A percentile compares a stretch with the other conserved stretches of the same genome.
Conservation (phyloP, 1,140 invertebrate species). For the Papilio glaucus region DNA sequence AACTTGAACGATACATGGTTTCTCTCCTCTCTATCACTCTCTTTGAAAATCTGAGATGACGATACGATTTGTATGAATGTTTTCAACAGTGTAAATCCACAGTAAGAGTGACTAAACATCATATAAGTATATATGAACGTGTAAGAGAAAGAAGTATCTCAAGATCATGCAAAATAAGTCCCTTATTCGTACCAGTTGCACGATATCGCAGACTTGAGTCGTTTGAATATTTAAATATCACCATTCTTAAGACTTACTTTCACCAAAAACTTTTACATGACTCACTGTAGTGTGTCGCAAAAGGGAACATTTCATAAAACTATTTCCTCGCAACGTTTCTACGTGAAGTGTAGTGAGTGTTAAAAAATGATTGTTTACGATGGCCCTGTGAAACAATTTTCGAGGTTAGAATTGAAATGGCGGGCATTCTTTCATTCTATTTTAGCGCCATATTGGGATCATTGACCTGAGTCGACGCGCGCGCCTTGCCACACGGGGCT, state of each 20-base stretch:
- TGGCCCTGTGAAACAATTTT: slow-evolving; percentile 65
- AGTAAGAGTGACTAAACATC: no score
- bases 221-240: no score
- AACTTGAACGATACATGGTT: no score
- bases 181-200: slow-evolving; percentile 19
- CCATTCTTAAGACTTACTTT: slow-evolving; percentile 5
- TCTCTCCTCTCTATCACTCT: no score
- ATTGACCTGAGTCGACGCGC: slow-evolving; percentile 56
- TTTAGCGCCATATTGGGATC: slow-evolving; percentile 71
- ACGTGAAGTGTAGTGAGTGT: slow-evolving; percentile 42
- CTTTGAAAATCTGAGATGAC: no score
- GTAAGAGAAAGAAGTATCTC: no score
- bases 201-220: slow-evolving; percentile 23
- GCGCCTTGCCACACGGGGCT: slow-evolving; percentile 39
- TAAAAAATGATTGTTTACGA: slow-evolving; percentile 57
- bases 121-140: no score
- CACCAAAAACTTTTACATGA: background rate
- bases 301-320: background rate
- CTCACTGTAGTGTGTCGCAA: background rate
- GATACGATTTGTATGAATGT: no score
- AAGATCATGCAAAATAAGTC: no score
- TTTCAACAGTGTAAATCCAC: no score
- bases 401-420: slow-evolving; percentile 74
- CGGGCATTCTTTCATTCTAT: slow-evolving; percentile 76
- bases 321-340: slow-evolving; percentile 23